These are phyloP conservation scores for Melozone crissalis DNA, from an alignment of 2,113 vertebrate genomes.

Conservation along the genomic window DNA sequence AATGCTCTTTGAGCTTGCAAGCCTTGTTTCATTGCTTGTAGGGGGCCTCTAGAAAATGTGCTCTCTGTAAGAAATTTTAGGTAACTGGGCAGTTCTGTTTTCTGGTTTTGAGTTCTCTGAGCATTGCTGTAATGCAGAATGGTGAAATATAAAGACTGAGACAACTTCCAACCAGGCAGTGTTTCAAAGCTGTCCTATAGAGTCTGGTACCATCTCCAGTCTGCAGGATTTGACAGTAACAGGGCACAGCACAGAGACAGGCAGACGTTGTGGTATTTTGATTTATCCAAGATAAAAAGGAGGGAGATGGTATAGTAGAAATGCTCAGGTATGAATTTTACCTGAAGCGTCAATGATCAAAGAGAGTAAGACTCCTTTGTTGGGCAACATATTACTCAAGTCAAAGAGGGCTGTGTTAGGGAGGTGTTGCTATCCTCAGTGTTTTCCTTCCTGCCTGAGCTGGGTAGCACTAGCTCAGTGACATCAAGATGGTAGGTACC, in stretches of 20 bases:
- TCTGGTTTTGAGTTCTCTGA: not conserved
- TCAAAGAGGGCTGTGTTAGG: not conserved
- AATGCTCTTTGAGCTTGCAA: not conserved
- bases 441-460: not conserved
- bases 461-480: not conserved
- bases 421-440: not conserved
- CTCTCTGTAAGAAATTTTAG: not conserved
- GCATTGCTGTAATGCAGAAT: not conserved
- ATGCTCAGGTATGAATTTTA: not conserved
- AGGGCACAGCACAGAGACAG: not conserved
- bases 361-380: not conserved
- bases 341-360: rapidly evolving
- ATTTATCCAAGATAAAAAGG: not conserved
- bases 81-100: not conserved
- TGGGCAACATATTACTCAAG: not conserved
- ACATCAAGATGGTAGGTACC: not conserved
- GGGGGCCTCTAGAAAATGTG: not conserved
- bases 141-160: not conserved
- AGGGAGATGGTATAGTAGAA: not conserved
- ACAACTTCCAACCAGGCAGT: not conserved
- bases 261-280: not conserved
- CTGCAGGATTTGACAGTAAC: not conserved
- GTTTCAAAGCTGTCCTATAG: not conserved
- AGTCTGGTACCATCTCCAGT: rapidly evolving
- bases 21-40: not conserved